Base-by-base conservation (phyloP, 2,888 invertebrate species). In the Mythimna impura region DNA sequence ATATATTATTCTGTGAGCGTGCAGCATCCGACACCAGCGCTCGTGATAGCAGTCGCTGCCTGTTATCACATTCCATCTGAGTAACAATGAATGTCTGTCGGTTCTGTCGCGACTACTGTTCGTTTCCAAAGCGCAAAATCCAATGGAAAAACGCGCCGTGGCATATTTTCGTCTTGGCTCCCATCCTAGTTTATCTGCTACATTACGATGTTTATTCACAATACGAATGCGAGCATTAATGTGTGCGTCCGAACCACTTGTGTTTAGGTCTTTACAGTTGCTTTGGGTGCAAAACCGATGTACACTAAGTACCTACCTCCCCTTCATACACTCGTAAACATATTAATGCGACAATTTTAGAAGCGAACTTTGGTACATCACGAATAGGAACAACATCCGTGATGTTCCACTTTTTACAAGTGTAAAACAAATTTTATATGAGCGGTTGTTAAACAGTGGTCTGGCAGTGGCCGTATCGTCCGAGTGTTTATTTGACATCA, bases 151-250 rank as follows among this genome's bases (percentile, higher is more conserved):
- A 96, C 96, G 94, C 96, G 95, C 90, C 91, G 94, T 94, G 91
- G 96, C 94, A 96, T 96, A 96, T 96, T 96, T 96, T 96, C 96
- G 96, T 96, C 96, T 96, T 96, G 96, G 96, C 96, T 96, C 94
- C 93, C 93, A 96, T 96, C 96, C 96, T 96, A 96, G 96, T 96
- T 96, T 96, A 96, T 96, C 96, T 95, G 95, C 94, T 96, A 95
- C 96, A 95, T 96, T 95, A 95, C 96, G 95, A 96, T 96, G 96
- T 96, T 96, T 96, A 96, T 96, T 96, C 96, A 96, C 96, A 96
- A 96, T 96, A 95, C 95, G 93, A 95, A 95, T 94, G 94, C 89
- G 94, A 93, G 89, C 95, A 95, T 94, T 94, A 93, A 94, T 95
- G 95, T 95, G 94, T 93, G 94, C 92, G 94, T 93, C 92, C 91